Base-by-base conservation (phyloP, 2,888 invertebrate species). In the Smittia sp. region DNA sequence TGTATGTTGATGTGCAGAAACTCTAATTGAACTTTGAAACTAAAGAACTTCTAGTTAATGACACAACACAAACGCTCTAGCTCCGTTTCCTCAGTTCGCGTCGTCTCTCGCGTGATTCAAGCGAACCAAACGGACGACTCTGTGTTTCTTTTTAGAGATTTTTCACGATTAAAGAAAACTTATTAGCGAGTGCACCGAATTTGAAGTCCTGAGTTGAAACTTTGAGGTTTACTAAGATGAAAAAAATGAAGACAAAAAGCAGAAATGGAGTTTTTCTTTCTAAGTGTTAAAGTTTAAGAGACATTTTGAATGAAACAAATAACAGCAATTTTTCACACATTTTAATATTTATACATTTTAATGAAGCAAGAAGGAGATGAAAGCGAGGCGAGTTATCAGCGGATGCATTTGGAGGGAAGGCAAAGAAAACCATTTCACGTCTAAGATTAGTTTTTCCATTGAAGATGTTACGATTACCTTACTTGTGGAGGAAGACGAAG, bases 241-340 rank as follows among this genome's bases (percentile, higher is more conserved):
- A n/a, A n/a, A n/a, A 38, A 38, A 38, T 38, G 38, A 38, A 38
- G 38, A 38, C 38, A 38, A 11, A 15, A 46, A 46, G 15, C 2
- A 13, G 6, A 46, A 32, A 13, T 2, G 11, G n/a, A 46, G 46
- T 46, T 46, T 46, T 46, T 46, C 46, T 46, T 46, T 46, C 46
- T 46, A 46, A 46, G 15, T 46, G 46, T 46, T 46, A 46, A 46
- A 11, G 46, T 46, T 32, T 46, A 46, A 46, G 46, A 11, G 46
- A 32, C 32, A n/a, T 46, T 46, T n/a, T n/a, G 46, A 46, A 46
- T 46, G 46, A 46, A 46, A 46, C 46, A 11, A 46, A 46, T 46
- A 46, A 46, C 46, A 46, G 46, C 46, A 46, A 46, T 46, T 46
- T 46, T 46, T 46, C 46, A 46, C 46, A 46, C 15, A n/a, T 46